These are phyloP conservation scores for Babylonia areolata DNA, from an alignment of 1,140 invertebrate species.

Conservation along the genomic window DNA sequence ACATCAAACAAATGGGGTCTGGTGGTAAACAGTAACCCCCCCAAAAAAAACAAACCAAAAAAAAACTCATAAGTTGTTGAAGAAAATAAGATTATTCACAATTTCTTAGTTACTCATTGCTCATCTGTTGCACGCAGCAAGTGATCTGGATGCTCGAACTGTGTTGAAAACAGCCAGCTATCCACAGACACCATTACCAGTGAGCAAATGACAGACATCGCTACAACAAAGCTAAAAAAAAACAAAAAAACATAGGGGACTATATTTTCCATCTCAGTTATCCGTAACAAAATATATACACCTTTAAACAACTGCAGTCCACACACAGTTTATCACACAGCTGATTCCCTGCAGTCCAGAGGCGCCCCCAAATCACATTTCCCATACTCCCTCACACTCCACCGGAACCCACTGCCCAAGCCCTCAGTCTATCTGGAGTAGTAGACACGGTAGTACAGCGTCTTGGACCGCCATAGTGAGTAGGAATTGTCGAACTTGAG, in stretches of 20 bases:
- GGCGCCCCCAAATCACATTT: not conserved
- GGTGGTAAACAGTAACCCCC: too few species aligned
- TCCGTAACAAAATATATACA: not conserved
- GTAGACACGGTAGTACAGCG: conserved; percentile 98
- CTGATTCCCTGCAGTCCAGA: not conserved
- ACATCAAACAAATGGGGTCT: not conserved
- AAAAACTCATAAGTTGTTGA: too few species aligned
- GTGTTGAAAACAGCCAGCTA: not conserved
- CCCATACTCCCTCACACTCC: not conserved
- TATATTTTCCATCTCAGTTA: not conserved
- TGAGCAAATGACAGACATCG: not conserved
- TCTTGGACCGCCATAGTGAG: conserved; percentile 99
- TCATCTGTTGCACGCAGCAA: not conserved
- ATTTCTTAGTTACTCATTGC: not conserved
- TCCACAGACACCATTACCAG: not conserved
- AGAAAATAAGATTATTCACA: too few species aligned
- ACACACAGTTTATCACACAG: not conserved
- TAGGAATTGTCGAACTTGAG: conserved; percentile 99
- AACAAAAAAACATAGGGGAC: not conserved
- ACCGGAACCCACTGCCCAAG: not conserved
- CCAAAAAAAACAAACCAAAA: too few species aligned
- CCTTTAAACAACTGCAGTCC: not conserved
- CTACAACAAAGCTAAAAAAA: not conserved
- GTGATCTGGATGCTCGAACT: not conserved
- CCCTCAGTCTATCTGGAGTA: conserved; percentile 82